Conservation (phyloP, 2,797 vertebrate genomes). For the Poeciliopsis infans region DNA sequence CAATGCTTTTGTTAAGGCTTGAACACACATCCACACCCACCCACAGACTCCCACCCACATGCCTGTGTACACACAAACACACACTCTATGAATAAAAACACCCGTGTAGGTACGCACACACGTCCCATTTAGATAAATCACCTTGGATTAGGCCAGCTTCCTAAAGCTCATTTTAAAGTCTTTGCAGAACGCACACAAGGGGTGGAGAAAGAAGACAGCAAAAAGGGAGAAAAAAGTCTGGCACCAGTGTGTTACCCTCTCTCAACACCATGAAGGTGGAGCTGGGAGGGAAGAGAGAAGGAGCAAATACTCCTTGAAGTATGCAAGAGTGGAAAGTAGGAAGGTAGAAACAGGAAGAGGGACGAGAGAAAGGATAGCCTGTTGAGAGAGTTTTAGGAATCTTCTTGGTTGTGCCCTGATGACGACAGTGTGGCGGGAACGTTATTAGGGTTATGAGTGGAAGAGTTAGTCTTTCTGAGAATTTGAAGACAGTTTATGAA, state of each 20-base stretch:
- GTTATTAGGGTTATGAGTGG: constrained; percentile 46
- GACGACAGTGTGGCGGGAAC: constrained; percentile 44
- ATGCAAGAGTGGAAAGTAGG: constrained; percentile 48
- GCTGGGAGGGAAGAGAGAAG: constrained; percentile 34
- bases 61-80: constrained; percentile 29
- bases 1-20: constrained; percentile 67
- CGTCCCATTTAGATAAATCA: constrained; percentile 72
- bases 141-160: constrained; percentile 77
- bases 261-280: constrained; percentile 49
- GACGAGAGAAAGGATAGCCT: constrained; percentile 25
- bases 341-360: constrained; percentile 24
- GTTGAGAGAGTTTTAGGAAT: constrained; percentile 65
- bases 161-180: constrained; percentile 70
- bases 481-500: not conserved
- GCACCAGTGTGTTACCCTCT: constrained; percentile 56
- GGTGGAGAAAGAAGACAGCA: constrained; percentile 11
- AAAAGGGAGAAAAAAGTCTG: constrained; percentile 39
- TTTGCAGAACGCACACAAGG: constrained; percentile 51
- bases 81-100: constrained; percentile 25
- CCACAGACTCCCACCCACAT: constrained; percentile 26
- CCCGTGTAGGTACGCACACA: constrained; percentile 11
- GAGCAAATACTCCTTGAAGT: constrained; percentile 59
- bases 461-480: constrained; percentile 30
- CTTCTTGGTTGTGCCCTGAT: constrained; percentile 26
- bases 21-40: constrained; percentile 45